phyloP scores from a whole-genome alignment of 2,888 invertebrate genomes.

The Amphimallon solstitiale region DNA sequence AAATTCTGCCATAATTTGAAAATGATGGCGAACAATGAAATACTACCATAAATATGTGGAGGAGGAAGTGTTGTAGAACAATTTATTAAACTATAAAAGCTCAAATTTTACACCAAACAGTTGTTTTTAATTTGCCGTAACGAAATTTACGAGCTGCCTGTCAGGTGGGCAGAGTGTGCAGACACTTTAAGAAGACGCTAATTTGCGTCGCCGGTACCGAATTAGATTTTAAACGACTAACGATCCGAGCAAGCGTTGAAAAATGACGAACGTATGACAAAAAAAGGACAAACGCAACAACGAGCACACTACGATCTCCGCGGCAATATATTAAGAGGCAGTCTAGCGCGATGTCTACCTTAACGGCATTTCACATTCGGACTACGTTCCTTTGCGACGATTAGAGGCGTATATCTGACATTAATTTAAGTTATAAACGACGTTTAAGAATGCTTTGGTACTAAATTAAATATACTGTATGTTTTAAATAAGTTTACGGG shows the following conservation, averaged over 20 bases:
- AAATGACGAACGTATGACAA: slow-evolving; percentile 54
- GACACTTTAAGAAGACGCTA: slow-evolving; percentile 58
- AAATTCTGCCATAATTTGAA: no score
- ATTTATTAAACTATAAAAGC: slow-evolving; percentile 35
- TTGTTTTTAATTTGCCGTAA: slow-evolving; percentile 64
- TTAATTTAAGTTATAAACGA: slow-evolving; percentile 61
- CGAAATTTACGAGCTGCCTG: slow-evolving; percentile 60
- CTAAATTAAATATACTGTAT: slow-evolving; percentile 40
- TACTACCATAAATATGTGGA: neutral
- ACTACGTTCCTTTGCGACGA: slow-evolving; percentile 52
- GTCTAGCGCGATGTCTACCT: slow-evolving; percentile 47
- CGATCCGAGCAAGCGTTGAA: slow-evolving; percentile 61
- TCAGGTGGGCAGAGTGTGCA: slow-evolving; percentile 61
- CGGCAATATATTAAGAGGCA: slow-evolving; percentile 54
- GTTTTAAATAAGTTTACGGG: slow-evolving; percentile 39
- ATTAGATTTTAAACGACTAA: slow-evolving; percentile 65
- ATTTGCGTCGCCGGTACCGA: slow-evolving; percentile 61
- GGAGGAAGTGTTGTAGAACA: neutral
- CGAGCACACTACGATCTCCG: slow-evolving; percentile 49
- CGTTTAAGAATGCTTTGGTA: slow-evolving; percentile 55
- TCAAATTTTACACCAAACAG: slow-evolving; percentile 60
- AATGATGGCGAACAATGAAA: no score
- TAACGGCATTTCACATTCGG: slow-evolving; percentile 50
- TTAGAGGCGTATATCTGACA: slow-evolving; percentile 57
- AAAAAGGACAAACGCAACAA: slow-evolving; percentile 47